A percentile compares a stretch with the other conserved stretches of the same genome.
phyloP scores from a whole-genome alignment of 2,797 vertebrate genomes.

The Helicolenus hilgendorfi region DNA sequence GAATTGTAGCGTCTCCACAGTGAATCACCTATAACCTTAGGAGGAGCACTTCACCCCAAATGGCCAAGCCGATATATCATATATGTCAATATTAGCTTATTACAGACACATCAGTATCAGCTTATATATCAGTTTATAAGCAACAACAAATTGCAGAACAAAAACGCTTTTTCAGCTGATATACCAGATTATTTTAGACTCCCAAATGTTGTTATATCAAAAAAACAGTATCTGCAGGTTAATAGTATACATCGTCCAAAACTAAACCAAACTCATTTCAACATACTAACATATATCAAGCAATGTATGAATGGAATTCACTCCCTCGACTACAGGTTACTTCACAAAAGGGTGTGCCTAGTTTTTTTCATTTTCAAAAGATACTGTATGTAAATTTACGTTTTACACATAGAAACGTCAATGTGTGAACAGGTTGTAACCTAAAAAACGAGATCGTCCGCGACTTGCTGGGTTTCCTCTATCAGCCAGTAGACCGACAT shows the following conservation, averaged over 20 bases:
- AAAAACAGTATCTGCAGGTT: background rate
- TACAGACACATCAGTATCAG: background rate
- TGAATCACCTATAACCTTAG: background rate
- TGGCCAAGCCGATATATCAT: background rate
- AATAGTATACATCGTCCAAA: background rate
- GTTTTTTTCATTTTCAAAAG: background rate
- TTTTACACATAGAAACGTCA: too few species aligned
- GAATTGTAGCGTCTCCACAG: background rate
- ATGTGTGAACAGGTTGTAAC: too few species aligned
- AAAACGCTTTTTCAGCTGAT: background rate
- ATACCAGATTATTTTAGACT: background rate
- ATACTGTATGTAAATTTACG: accelerated
- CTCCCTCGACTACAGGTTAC: background rate
- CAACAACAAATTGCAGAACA: background rate
- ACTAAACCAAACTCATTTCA: background rate
- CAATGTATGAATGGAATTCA: background rate
- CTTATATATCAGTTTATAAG: background rate
- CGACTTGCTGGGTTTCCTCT: too few species aligned
- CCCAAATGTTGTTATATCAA: background rate
- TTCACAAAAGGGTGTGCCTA: background rate
- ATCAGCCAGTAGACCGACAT: too few species aligned
- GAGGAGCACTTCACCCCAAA: background rate
- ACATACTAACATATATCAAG: background rate
- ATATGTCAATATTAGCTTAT: background rate
- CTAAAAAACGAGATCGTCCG: accelerated